Percentiles rank a stretch among this genome's conserved stretches.
Conservation (phyloP, 2,113 vertebrate genomes). For the Isurus oxyrinchus region DNA sequence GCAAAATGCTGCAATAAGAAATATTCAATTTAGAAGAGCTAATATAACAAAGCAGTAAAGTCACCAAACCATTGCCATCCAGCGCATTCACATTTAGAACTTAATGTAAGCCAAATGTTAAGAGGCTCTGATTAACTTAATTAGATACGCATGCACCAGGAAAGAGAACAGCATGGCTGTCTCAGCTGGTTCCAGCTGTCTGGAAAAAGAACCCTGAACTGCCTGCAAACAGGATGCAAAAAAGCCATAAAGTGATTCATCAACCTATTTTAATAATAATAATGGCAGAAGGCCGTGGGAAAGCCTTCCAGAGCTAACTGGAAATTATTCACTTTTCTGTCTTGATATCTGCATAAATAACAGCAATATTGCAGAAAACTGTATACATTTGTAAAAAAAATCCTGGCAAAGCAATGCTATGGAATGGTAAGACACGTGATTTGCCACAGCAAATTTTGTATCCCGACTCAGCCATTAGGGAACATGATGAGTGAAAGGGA, state of each 20-base stretch:
- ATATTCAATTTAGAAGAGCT: not conserved
- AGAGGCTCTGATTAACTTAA: not conserved
- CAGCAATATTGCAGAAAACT: not conserved
- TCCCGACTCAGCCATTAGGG: not conserved
- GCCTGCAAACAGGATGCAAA: slow-evolving; percentile 11
- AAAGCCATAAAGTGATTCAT: slow-evolving; percentile 9
- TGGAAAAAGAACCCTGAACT: not conserved
- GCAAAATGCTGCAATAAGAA: not conserved
- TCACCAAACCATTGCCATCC: not conserved
- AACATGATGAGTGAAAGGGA: not conserved
- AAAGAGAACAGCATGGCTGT: not conserved
- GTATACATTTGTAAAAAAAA: not conserved
- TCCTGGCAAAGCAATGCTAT: not conserved
- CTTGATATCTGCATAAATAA: not conserved
- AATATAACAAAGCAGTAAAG: not conserved
- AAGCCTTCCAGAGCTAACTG: not conserved
- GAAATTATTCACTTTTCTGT: not conserved
- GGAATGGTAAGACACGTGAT: not conserved
- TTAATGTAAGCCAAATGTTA: slow-evolving; percentile 4
- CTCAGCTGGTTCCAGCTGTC: slow-evolving; percentile 31
- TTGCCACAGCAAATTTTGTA: not conserved
- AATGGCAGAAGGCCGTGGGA: not conserved
- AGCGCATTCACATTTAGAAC: not conserved
- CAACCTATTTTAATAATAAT: slow-evolving; percentile 10
- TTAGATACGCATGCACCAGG: not conserved